Evolutionary conservation across 1,140 invertebrate species (phyloP).

Genomic region (Papilio dardanus): DNA sequence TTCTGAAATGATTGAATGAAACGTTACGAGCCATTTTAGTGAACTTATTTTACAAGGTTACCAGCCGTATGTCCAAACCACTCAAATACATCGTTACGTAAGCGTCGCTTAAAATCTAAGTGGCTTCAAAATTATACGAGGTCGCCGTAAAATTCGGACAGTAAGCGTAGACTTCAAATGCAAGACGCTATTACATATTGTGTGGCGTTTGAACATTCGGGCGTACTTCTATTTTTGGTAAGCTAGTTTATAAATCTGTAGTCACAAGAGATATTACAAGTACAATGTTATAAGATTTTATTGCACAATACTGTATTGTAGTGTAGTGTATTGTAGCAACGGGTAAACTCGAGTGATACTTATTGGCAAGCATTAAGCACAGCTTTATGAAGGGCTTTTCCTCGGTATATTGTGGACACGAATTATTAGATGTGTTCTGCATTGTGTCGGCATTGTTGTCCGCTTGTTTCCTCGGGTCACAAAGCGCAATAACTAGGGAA

Average conservation of each 20-base stretch:
- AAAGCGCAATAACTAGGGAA: constrained; percentile 34
- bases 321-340: background rate
- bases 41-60: background rate
- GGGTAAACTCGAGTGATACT: constrained; percentile 10
- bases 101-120: too few relatives aligned
- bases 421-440: constrained; percentile 31
- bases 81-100: too few relatives aligned
- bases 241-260: too few relatives aligned
- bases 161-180: too few relatives aligned
- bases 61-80: too few relatives aligned
- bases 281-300: background rate
- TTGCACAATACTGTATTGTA: background rate
- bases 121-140: too few relatives aligned
- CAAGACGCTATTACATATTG: too few relatives aligned
- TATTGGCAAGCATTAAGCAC: constrained; percentile 31
- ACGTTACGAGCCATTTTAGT: background rate
- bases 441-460: constrained; percentile 32
- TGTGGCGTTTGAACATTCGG: too few relatives aligned
- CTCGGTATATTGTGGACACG: constrained; percentile 24
- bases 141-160: too few relatives aligned
- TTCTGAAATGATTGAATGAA: background rate
- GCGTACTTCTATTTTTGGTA: too few relatives aligned
- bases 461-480: constrained; percentile 30
- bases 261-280: too few relatives aligned
- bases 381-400: constrained; percentile 22